Evolutionary conservation across 2,888 invertebrate genomes (phyloP).

Genomic region (Tetrapedia diversipes): DNA sequence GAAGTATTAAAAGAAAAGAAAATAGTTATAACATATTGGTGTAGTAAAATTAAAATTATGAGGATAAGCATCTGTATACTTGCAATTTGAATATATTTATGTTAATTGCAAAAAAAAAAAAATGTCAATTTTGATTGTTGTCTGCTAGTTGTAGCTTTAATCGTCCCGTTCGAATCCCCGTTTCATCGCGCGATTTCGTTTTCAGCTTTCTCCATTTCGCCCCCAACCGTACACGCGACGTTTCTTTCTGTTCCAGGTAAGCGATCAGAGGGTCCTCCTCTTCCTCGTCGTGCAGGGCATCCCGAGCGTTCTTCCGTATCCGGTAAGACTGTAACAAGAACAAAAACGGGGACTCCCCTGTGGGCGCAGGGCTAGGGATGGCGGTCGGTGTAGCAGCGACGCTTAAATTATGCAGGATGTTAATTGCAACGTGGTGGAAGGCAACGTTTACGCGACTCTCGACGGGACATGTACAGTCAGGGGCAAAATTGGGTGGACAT

Average conservation of each 20-base stretch:
- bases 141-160: constrained; percentile 40
- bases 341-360: neutral
- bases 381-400: neutral
- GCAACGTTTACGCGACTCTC: constrained; percentile 15
- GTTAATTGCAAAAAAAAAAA: no score
- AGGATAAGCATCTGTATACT: no score
- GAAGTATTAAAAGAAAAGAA: no score
- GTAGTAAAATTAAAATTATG: no score
- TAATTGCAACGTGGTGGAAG: constrained; percentile 16
- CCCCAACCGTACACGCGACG: no score
- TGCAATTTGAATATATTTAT: no score
- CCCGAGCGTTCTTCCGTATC: neutral
- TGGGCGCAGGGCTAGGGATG: neutral
- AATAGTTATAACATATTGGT: no score
- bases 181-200: neutral
- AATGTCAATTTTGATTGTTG: no score
- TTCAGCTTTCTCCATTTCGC: no score
- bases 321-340: neutral
- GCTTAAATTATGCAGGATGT: constrained; percentile 16
- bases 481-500: no score
- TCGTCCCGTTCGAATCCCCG: constrained; percentile 1
- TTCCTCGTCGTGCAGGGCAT: neutral
- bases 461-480: constrained; percentile 11
- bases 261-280: neutral
- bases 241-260: constrained; percentile 12